A percentile compares a stretch with the other conserved stretches of the same genome.
These are phyloP conservation scores for Eristalis intricaria DNA, from an alignment of 2,888 invertebrate genomes.

Conservation along the genomic window DNA sequence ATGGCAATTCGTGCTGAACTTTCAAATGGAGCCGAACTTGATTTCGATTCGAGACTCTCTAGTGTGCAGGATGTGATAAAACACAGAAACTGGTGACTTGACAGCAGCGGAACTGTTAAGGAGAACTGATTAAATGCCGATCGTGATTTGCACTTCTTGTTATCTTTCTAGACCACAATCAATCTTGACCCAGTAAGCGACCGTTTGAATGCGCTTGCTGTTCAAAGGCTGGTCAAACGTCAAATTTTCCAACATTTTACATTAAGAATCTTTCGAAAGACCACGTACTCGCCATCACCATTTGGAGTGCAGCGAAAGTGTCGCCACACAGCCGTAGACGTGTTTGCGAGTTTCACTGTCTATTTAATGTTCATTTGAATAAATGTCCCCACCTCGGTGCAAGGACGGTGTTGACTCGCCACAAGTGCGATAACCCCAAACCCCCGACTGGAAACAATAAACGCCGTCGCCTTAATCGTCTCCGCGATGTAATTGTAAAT, in stretches of 20 bases:
- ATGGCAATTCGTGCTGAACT: background rate
- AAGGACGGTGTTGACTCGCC: background rate
- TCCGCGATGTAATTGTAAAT: conserved; percentile 33
- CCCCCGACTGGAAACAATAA: background rate
- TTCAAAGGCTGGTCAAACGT: too few species aligned
- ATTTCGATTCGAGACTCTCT: too few species aligned
- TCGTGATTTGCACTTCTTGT: background rate
- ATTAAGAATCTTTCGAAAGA: too few species aligned
- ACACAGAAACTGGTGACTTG: background rate
- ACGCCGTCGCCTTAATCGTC: background rate
- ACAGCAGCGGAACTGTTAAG: background rate
- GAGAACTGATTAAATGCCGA: background rate
- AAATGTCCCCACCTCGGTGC: background rate
- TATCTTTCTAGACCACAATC: background rate
- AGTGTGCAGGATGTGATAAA: too few species aligned
- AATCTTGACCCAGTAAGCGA: background rate
- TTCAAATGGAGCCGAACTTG: too few species aligned
- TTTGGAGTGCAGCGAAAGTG: background rate
- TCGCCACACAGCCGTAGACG: background rate
- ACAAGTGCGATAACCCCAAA: background rate
- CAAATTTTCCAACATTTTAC: too few species aligned
- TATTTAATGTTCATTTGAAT: background rate
- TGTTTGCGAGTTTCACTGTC: background rate
- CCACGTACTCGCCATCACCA: too few species aligned
- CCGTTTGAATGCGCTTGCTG: too few species aligned